A percentile compares a stretch with the other conserved stretches of the same genome.
Conservation (phyloP, 2,888 invertebrate genomes). For the Fragum whitleyi region DNA sequence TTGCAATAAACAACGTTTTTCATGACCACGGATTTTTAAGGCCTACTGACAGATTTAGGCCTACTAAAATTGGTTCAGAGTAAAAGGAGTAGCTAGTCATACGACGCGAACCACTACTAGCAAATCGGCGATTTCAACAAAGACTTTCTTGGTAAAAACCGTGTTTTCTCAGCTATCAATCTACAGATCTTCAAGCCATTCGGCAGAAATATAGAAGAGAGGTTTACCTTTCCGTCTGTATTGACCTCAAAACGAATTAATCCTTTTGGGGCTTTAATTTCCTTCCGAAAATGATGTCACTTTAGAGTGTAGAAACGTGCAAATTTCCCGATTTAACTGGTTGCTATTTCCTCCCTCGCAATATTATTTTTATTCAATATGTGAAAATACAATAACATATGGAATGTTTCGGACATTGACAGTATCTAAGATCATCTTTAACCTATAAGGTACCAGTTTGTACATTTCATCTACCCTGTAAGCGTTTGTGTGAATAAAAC, state of each 20-base stretch:
- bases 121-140: conserved; percentile 58
- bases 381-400: conserved; percentile 1
- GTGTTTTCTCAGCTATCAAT: conserved; percentile 38
- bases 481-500: not conserved
- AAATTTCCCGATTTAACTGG: conserved; percentile 63
- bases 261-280: conserved; percentile 35
- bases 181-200: not conserved
- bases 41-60: no score
- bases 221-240: conserved; percentile 57
- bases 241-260: conserved; percentile 46
- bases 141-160: conserved; percentile 56
- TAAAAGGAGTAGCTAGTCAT: not conserved
- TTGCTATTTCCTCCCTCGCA: conserved; percentile 64
- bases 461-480: not conserved
- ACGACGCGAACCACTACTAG: conserved; percentile 5
- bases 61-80: not conserved
- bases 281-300: conserved; percentile 50
- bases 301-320: conserved; percentile 67
- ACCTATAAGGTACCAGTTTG: not conserved
- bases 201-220: conserved; percentile 48
- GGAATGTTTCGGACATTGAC: not conserved
- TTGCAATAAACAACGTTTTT: no score
- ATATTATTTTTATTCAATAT: not conserved
- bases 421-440: not conserved
- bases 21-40: no score